Evolutionary conservation across 30 jellyfish, hydroid and myxozoan genomes (phyloP), one percentile per base, ranked within the genome.

Genomic region (Hydractinia symbiolongicarpus): DNA sequence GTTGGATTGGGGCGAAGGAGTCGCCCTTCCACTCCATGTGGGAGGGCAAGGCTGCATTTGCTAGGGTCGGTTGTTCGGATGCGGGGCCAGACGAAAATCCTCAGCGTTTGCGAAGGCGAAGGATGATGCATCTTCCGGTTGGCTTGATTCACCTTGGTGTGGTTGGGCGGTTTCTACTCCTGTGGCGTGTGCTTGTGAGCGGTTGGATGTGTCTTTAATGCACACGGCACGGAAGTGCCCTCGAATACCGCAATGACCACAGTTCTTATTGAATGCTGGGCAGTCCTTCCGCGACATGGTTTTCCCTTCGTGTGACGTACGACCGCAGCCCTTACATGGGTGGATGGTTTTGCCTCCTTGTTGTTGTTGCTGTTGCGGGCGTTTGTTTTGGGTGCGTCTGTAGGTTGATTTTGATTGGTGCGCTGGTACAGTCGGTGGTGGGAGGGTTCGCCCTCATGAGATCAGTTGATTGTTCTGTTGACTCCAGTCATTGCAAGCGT

Each of bases 11-110:
- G 19, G 69, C 69, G 19, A 58, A 58, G 69, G 17, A 13, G 69
- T 58, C 69, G 15, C 69, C 69, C 69, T 58, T 58, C 69, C 69
- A 58, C 19, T 58, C 69, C 69, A 58, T 58, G 69, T 58, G 69
- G 15, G 69, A 11, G 15, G 69, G 69, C 17, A 58, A 0, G 69
- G 19, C 19, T 58, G 69, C 19, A 16, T 13, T 13, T 58, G 69
- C 19, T 16, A 58, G 15, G 69, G 69, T 13, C 19, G 69, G 17
- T 16, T 16, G 69, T 13, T 58, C 69, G 69, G 15, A 58, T 58
- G 15, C 19, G 69, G 69, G 69, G 69, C 69, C 19, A 58, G 69
- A 9, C 82, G 82, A 73, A 73, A 73, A 73, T 73, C 82, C 82
- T 73, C 13, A 69, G 78, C 44, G 2, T 30, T 11, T 73, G 82